These are phyloP conservation scores for Calidris pugnax DNA, from an alignment of 2,113 vertebrate genomes.

Conservation along the genomic window DNA sequence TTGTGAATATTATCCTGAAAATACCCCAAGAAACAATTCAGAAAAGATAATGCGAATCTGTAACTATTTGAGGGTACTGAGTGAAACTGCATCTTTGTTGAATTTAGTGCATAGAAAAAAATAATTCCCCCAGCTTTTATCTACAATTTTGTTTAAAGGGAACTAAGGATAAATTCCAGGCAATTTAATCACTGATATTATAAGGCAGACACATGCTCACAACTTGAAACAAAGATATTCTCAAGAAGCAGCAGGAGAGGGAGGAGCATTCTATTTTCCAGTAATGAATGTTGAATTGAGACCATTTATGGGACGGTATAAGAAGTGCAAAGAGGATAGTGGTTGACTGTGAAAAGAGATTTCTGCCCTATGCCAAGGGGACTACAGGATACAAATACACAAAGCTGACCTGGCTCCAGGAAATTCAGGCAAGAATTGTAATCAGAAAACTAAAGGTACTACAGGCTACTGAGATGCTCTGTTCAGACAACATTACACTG, in stretches of 20 bases:
- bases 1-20: not conserved
- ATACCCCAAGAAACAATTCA: not conserved
- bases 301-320: not conserved
- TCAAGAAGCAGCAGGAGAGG: not conserved
- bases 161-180: not conserved
- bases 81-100: not conserved
- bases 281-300: not conserved
- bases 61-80: not conserved
- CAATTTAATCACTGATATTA: not conserved
- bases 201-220: not conserved
- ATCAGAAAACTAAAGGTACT: not conserved
- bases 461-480: not conserved
- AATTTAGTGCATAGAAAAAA: not conserved
- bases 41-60: not conserved
- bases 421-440: not conserved
- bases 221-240: not conserved
- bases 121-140: not conserved
- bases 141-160: not conserved
- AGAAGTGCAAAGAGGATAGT: not conserved
- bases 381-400: not conserved
- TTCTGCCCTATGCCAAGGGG: not conserved
- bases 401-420: not conserved
- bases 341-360: not conserved
- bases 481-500: not conserved
- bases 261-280: not conserved